These are phyloP conservation scores for Chrysomela aeneicollis DNA, from an alignment of 2,888 invertebrate species.

Conservation along the genomic window DNA sequence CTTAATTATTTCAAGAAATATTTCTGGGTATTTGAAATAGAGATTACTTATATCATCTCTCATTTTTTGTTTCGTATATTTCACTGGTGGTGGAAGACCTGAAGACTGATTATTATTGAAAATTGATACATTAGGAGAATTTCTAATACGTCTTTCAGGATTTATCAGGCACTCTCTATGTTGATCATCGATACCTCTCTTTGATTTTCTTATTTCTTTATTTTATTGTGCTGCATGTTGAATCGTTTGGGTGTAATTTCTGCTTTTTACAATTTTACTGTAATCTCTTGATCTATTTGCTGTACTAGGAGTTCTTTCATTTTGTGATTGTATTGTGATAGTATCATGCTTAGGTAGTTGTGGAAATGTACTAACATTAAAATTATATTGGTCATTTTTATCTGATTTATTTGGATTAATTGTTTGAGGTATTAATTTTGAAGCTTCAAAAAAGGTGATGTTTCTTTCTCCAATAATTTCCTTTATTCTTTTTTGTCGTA, in stretches of 20 bases:
- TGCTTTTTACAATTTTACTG: not conserved
- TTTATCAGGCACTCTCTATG: constrained; percentile 1
- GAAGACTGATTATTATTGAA: not conserved
- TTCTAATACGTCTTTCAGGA: not conserved
- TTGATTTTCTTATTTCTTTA: not conserved
- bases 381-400: not conserved
- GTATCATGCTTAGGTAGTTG: not conserved
- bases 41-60: not conserved
- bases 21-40: not conserved
- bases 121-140: not conserved
- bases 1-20: constrained; percentile 14
- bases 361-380: not conserved
- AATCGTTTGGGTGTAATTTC: not conserved
- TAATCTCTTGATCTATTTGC: not conserved
- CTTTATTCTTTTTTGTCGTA: not conserved
- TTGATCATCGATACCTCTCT: not conserved
- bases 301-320: constrained; percentile 8
- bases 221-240: not conserved
- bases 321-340: not conserved
- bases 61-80: not conserved
- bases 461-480: not conserved
- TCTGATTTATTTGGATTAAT: not conserved
- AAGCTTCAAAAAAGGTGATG: constrained; percentile 4
- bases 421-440: constrained; percentile 1
- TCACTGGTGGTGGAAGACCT: not conserved